These are phyloP conservation scores for Lagenorhynchus albirostris DNA, from an alignment of 2,113 vertebrate genomes.

Conservation along the genomic window DNA sequence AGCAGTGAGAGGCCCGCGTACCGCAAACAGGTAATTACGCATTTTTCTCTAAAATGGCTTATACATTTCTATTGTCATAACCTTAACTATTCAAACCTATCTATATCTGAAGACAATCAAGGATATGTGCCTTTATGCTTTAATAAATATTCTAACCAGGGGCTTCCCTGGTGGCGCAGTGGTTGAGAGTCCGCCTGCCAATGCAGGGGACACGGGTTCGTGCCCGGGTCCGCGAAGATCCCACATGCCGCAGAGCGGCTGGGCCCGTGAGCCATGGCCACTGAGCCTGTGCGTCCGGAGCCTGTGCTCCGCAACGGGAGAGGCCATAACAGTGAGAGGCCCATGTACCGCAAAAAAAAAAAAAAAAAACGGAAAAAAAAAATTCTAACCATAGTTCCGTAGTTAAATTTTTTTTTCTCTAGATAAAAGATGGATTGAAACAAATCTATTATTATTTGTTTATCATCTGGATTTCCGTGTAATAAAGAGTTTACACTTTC, in stretches of 20 bases:
- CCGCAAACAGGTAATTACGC: neutral
- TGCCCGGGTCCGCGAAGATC: no score
- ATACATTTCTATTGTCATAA: neutral
- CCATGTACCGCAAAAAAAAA: no score
- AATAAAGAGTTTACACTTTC: neutral
- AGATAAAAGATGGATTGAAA: neutral
- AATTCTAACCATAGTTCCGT: neutral
- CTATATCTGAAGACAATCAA: neutral
- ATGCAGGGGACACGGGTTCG: no score
- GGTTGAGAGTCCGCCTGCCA: no score
- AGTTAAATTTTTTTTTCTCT: neutral
- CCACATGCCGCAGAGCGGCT: no score
- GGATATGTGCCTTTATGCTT: neutral
- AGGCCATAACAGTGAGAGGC: no score
- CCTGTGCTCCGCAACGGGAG: no score
- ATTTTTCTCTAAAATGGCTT: neutral
- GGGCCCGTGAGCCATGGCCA: no score
- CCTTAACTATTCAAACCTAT: neutral
- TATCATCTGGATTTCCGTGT: neutral
- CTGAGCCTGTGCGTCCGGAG: no score
- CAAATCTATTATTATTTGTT: neutral
- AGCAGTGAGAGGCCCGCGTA: no score
- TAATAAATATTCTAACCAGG: neutral
- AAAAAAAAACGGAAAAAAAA: no score
- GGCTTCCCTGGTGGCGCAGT: no score